These are phyloP conservation scores for Drosophila anomalata DNA, from an alignment of 2,888 invertebrate species.

Conservation along the genomic window DNA sequence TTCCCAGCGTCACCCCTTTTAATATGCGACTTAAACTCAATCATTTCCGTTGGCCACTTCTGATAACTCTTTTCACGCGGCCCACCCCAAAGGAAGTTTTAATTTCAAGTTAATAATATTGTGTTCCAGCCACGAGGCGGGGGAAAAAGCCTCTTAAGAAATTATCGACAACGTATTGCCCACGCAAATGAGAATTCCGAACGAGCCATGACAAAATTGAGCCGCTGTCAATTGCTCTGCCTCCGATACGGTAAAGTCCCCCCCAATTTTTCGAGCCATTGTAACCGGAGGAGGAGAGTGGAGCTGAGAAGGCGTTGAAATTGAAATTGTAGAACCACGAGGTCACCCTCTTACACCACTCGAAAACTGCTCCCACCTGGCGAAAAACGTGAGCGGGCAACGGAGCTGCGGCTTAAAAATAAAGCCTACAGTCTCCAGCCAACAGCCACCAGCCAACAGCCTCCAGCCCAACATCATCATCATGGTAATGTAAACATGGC, in stretches of 20 bases:
- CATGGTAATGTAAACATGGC: conserved; percentile 64
- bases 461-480: background rate
- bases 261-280: conserved; percentile 23
- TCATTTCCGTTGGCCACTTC: conserved; percentile 17
- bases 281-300: conserved; percentile 54
- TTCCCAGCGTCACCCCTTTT: conserved; percentile 7
- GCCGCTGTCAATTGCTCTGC: conserved; percentile 66
- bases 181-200: conserved; percentile 65
- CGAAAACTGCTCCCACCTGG: conserved; percentile 9
- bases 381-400: conserved; percentile 59
- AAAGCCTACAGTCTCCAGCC: conserved; percentile 12
- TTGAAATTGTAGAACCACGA: conserved; percentile 71
- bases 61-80: conserved; percentile 21
- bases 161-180: conserved; percentile 68
- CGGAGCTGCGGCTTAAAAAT: conserved; percentile 65
- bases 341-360: conserved; percentile 32
- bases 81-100: conserved; percentile 37
- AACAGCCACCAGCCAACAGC: no score
- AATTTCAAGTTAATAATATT: conserved; percentile 61
- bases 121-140: conserved; percentile 47
- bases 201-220: conserved; percentile 74
- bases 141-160: conserved; percentile 68
- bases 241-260: conserved; percentile 32
- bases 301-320: conserved; percentile 67
- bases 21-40: background rate